These are phyloP conservation scores for Halocaridina rubra DNA, from an alignment of 2,888 invertebrate species.

Conservation along the genomic window DNA sequence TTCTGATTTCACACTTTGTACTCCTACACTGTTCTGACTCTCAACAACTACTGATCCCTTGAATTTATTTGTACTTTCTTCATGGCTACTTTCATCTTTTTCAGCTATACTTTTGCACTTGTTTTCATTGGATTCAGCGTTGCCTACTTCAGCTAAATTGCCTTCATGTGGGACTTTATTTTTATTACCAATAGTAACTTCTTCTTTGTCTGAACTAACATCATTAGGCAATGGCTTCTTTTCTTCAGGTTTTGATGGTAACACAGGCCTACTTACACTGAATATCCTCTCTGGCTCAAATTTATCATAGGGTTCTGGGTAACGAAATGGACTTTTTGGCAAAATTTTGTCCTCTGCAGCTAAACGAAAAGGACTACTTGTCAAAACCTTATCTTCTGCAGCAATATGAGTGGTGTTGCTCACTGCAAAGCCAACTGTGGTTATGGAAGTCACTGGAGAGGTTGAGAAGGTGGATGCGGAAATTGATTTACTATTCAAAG, in stretches of 20 bases:
- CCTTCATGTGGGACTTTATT: too few relatives aligned
- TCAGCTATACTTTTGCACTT: constrained; percentile 3
- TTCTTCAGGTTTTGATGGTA: too few relatives aligned
- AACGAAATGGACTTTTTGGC: too few relatives aligned
- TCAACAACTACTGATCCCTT: background rate
- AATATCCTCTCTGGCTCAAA: too few relatives aligned
- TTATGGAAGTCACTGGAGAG: constrained; percentile 16
- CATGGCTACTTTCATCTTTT: background rate
- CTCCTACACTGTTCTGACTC: constrained; percentile 3
- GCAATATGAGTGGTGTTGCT: constrained; percentile 28
- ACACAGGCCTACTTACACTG: too few relatives aligned
- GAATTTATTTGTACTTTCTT: background rate
- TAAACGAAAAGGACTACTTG: background rate
- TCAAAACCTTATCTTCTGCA: background rate
- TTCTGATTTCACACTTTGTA: constrained; percentile 20
- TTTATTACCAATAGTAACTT: too few relatives aligned
- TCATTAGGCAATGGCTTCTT: too few relatives aligned
- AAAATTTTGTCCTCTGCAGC: too few relatives aligned
- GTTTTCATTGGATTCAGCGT: background rate
- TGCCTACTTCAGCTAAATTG: too few relatives aligned
- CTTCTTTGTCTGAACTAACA: too few relatives aligned
- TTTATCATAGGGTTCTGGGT: too few relatives aligned
- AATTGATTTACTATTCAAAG: background rate
- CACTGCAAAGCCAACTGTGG: constrained; percentile 44
- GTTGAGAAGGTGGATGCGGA: constrained; percentile 27